Percentiles rank a stretch among this genome's conserved stretches.
Conservation (phyloP, 2,888 invertebrate species). For the Folsomia candida region DNA sequence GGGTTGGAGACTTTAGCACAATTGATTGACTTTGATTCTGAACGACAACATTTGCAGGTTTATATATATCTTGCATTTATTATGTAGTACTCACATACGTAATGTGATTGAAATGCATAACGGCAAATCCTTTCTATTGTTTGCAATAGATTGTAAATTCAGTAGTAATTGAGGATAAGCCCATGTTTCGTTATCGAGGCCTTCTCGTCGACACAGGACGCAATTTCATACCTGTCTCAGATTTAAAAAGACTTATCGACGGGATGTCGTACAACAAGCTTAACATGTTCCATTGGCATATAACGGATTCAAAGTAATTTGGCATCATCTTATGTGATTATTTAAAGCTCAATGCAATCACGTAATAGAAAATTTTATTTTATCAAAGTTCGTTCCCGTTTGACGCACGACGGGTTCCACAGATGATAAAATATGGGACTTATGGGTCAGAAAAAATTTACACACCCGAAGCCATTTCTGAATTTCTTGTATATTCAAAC, state of each 20-base stretch:
- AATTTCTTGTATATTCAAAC: constrained; percentile 56
- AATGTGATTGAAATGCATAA: neutral
- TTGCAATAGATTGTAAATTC: constrained; percentile 27
- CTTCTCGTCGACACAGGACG: constrained; percentile 60
- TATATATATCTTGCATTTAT: no score
- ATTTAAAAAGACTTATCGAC: constrained; percentile 56
- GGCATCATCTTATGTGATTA: no score
- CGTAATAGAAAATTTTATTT: no score
- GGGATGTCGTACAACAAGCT: constrained; percentile 59
- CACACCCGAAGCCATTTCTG: constrained; percentile 50
- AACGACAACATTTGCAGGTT: constrained; percentile 56
- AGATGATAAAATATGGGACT: constrained; percentile 61
- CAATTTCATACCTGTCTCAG: constrained; percentile 61
- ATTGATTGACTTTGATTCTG: constrained; percentile 58
- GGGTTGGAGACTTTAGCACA: constrained; percentile 74
- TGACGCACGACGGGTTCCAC: constrained; percentile 60
- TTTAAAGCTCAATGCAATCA: no score
- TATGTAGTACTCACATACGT: no score
- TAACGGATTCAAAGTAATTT: no score
- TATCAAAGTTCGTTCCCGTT: no score
- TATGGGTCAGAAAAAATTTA: constrained; percentile 56
- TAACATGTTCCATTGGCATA: constrained; percentile 58
- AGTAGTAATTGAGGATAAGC: constrained; percentile 56
- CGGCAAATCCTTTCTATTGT: no score
- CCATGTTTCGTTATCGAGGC: constrained; percentile 59